A percentile compares a stretch with the other conserved stretches of the same genome.
Evolutionary conservation across 2,888 invertebrate genomes (phyloP).

Genomic region (Drosophila testacea): DNA sequence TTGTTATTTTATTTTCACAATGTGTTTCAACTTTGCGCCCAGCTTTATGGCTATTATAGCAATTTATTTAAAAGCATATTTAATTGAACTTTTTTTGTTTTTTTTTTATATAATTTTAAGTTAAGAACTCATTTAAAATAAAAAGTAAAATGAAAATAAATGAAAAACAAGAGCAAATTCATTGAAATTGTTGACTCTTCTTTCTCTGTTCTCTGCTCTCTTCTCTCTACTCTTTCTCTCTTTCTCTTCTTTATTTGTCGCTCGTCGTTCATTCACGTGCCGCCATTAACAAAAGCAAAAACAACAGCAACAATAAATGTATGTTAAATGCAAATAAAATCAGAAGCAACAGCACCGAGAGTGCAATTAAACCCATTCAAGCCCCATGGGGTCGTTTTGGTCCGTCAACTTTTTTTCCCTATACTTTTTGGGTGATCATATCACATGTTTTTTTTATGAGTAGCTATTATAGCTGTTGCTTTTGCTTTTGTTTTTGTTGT

Average conservation of each 20-base stretch:
- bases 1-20: background rate
- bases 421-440: constrained; percentile 14
- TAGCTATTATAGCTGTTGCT: background rate
- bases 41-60: constrained; percentile 21
- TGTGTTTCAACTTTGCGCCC: background rate
- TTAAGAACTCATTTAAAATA: constrained; percentile 32
- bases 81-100: constrained; percentile 4
- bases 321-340: constrained; percentile 13
- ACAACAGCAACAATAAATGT: constrained; percentile 38
- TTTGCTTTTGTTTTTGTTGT: background rate
- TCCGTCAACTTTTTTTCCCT: constrained; percentile 13
- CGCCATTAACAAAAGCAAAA: constrained; percentile 42
- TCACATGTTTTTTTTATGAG: constrained; percentile 7
- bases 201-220: background rate
- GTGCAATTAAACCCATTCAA: constrained; percentile 69
- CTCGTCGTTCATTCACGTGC: constrained; percentile 55
- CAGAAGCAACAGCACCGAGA: constrained; percentile 29
- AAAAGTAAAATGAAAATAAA: constrained; percentile 18
- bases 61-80: constrained; percentile 15
- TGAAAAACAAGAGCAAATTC: constrained; percentile 19
- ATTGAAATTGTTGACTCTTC: constrained; percentile 13
- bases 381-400: constrained; percentile 60
- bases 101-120: constrained; percentile 30
- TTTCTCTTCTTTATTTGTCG: constrained; percentile 15
- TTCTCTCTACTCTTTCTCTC: background rate